Percentiles rank a stretch among this genome's conserved stretches.
phyloP scores from a whole-genome alignment of 2,797 vertebrate species.

The Octomys mimax region DNA sequence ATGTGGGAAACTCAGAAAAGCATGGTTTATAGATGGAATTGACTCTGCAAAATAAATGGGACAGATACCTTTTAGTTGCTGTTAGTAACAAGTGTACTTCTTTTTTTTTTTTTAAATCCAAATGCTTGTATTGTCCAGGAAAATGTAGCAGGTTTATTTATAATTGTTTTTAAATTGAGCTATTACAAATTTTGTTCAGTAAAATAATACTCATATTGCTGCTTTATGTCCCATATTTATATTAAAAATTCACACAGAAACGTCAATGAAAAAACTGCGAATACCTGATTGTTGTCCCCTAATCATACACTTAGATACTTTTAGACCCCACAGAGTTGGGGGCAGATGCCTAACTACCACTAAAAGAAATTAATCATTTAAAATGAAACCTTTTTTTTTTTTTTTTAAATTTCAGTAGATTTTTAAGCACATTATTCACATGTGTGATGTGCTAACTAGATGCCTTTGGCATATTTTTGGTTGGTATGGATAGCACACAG shows the following conservation, averaged over 20 bases:
- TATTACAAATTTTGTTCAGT: background rate
- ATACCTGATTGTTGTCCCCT: background rate
- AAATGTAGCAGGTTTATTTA: background rate
- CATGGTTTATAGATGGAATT: constrained; percentile 89
- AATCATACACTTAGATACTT: background rate
- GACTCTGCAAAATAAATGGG: constrained; percentile 90
- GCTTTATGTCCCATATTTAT: background rate
- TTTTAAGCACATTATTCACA: background rate
- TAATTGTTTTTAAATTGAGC: background rate
- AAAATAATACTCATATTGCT: background rate
- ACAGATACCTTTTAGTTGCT: constrained; percentile 91
- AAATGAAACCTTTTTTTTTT: background rate
- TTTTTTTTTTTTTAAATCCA: background rate
- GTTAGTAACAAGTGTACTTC: constrained; percentile 90
- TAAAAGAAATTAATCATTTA: background rate
- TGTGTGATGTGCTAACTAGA: background rate
- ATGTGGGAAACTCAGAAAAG: constrained; percentile 90
- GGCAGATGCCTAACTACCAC: background rate
- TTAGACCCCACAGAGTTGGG: background rate
- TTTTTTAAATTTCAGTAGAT: background rate
- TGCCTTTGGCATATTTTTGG: background rate
- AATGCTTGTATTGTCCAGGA: background rate
- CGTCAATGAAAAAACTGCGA: background rate
- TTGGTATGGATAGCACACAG: background rate
- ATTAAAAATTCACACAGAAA: background rate